phyloP scores from a whole-genome alignment of 2,888 invertebrate genomes.

The Silvanus unidentatus region DNA sequence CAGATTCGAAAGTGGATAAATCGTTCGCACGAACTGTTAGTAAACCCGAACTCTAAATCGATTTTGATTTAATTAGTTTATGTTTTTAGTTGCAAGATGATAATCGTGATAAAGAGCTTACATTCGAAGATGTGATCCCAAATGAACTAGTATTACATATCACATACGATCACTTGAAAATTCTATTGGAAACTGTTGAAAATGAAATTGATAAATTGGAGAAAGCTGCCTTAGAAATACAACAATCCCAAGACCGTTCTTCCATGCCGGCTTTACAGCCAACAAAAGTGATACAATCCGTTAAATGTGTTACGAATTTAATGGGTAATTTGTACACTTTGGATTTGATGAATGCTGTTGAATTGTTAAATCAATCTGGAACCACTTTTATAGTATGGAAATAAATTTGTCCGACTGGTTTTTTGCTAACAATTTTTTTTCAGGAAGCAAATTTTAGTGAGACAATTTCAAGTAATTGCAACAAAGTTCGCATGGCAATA shows the following conservation, averaged over 20 bases:
- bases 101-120: constrained; percentile 65
- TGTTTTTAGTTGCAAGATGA: constrained; percentile 65
- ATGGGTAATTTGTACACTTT: constrained; percentile 85
- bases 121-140: constrained; percentile 73
- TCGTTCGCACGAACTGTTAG: constrained; percentile 70
- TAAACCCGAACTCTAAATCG: constrained; percentile 8
- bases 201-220: constrained; percentile 74
- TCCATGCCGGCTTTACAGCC: constrained; percentile 51
- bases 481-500: constrained; percentile 71
- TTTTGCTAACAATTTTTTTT: constrained; percentile 13
- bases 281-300: constrained; percentile 78
- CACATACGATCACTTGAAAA: constrained; percentile 77
- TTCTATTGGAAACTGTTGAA: constrained; percentile 75
- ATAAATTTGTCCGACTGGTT: neutral
- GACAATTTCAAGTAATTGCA: constrained; percentile 58
- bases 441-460: constrained; percentile 49
- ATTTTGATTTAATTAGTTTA: constrained; percentile 7
- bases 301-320: constrained; percentile 86
- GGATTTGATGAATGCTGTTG: constrained; percentile 73
- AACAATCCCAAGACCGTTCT: constrained; percentile 38
- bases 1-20: constrained; percentile 61
- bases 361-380: constrained; percentile 26
- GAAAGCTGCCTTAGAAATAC: constrained; percentile 54
- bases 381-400: neutral
- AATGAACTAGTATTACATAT: constrained; percentile 68